Percentiles rank a stretch among this genome's conserved stretches.
These are phyloP conservation scores for Xiphorhynchus elegans DNA, from an alignment of 2,113 vertebrate genomes.

Conservation along the genomic window DNA sequence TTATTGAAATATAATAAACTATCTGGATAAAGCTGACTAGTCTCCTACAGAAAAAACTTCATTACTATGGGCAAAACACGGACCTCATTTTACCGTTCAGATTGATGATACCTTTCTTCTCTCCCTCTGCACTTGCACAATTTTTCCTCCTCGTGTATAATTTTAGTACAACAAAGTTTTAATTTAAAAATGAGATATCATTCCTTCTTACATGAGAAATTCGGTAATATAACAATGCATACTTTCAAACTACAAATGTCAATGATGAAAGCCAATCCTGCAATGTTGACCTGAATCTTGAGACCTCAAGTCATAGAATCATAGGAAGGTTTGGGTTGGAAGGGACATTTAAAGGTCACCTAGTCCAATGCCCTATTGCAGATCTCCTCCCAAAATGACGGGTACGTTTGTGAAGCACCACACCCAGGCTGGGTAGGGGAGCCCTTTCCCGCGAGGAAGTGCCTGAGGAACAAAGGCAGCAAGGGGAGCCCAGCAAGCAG, in stretches of 20 bases:
- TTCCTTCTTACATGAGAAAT: neutral
- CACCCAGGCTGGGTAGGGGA: neutral
- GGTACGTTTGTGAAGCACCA: neutral
- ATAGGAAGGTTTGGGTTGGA: too few species aligned
- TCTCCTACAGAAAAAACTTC: neutral
- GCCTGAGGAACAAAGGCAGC: neutral
- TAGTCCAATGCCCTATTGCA: accelerated
- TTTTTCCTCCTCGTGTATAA: neutral
- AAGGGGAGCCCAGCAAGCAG: neutral
- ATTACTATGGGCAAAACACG: neutral
- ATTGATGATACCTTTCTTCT: neutral
- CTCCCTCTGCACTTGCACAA: neutral
- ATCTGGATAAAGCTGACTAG: neutral
- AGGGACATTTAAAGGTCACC: neutral
- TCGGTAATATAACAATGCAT: neutral
- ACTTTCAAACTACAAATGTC: neutral
- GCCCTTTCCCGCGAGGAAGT: neutral
- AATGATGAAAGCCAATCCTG: neutral
- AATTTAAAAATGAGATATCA: neutral
- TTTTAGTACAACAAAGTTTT: neutral
- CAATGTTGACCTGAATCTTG: neutral
- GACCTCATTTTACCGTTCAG: neutral
- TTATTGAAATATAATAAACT: neutral
- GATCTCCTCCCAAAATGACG: accelerated
- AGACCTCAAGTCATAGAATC: neutral